A percentile compares a stretch with the other conserved stretches of the same genome.
phyloP scores from a whole-genome alignment of 2,888 invertebrate species.

The Gymnosoma rotundatum region DNA sequence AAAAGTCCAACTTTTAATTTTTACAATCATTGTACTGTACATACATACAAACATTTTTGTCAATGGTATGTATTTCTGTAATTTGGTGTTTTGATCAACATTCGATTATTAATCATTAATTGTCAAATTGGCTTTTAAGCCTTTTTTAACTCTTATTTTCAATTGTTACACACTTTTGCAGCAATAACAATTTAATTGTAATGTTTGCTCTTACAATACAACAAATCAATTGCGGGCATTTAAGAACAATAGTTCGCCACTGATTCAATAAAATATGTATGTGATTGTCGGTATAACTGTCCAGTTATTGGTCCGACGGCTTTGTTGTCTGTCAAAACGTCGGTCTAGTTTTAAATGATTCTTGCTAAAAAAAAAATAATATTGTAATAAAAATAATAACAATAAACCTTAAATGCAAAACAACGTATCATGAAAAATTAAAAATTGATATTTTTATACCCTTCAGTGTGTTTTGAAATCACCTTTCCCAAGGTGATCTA shows the following conservation, averaged over 20 bases:
- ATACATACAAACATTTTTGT: no score
- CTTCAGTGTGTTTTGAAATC: no score
- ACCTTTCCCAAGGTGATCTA: no score
- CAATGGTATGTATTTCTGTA: no score
- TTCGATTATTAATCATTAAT: no score
- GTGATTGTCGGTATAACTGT: neutral
- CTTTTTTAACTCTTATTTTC: slow-evolving; percentile 12
- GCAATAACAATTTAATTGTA: slow-evolving; percentile 38
- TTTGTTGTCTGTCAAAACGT: neutral
- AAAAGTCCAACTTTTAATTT: no score
- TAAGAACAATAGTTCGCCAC: slow-evolving; percentile 43
- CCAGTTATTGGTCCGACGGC: neutral
- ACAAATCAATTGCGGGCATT: slow-evolving; percentile 64
- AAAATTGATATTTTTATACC: no score
- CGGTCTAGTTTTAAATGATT: slow-evolving; percentile 35
- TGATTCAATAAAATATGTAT: slow-evolving; percentile 36
- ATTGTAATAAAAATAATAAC: neutral
- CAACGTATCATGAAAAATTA: no score
- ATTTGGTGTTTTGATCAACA: no score
- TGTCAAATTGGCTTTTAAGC: slow-evolving; percentile 40
- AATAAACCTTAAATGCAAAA: no score
- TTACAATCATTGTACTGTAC: no score
- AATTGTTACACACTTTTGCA: slow-evolving; percentile 37
- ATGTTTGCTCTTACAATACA: slow-evolving; percentile 26
- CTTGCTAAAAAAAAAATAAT: slow-evolving; percentile 41